These are phyloP conservation scores for Apus apus DNA, from an alignment of 2,113 vertebrate genomes.

Conservation along the genomic window DNA sequence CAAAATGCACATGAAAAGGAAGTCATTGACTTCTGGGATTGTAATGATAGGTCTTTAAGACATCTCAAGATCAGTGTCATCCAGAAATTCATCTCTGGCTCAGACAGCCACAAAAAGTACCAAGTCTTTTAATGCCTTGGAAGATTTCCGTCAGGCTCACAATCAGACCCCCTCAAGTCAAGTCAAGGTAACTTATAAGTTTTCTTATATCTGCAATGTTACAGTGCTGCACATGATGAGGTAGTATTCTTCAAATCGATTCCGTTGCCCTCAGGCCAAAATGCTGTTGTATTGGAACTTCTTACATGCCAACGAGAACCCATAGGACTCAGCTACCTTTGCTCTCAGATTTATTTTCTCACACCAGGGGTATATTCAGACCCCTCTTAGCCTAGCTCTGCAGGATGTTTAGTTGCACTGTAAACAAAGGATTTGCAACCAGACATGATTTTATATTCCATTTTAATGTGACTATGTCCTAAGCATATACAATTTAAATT, in stretches of 20 bases:
- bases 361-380: background rate
- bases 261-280: background rate
- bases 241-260: background rate
- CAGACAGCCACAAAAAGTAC: background rate
- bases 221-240: background rate
- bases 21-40: background rate
- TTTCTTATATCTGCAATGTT: background rate
- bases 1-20: background rate
- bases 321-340: background rate
- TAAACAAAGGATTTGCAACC: slow-evolving; percentile 6
- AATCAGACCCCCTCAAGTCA: background rate
- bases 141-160: background rate
- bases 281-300: background rate
- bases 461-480: background rate
- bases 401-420: background rate
- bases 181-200: background rate
- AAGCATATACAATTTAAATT: background rate
- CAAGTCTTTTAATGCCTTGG: background rate
- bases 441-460: background rate
- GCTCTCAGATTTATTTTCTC: background rate
- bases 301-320: background rate
- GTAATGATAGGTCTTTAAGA: background rate
- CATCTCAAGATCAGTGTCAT: background rate
- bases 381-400: background rate
- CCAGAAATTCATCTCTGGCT: background rate